Evolutionary conservation across 2,113 vertebrate genomes (phyloP).

Genomic region (Oxygymnocypris stewartii): DNA sequence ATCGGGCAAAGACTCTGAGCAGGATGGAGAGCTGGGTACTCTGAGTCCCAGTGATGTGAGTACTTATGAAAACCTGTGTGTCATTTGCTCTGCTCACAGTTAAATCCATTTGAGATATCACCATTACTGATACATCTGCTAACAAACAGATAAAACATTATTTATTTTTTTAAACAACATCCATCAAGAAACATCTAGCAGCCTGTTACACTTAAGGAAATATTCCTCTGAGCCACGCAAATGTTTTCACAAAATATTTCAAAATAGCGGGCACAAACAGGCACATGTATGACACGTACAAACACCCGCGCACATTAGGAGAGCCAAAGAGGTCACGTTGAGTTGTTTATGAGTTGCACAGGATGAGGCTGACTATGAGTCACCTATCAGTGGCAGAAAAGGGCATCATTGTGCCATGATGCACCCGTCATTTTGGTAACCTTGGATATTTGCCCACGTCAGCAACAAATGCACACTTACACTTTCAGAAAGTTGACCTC

Average conservation of each 20-base stretch:
- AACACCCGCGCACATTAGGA: not conserved
- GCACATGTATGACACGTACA: not conserved
- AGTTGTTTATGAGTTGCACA: conserved; percentile 28
- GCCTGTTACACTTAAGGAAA: not conserved
- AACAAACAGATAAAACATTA: not conserved
- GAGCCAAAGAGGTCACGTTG: conserved; percentile 10
- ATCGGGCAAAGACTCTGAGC: conserved; percentile 84
- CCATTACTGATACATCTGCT: not conserved
- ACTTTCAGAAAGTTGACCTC: not conserved
- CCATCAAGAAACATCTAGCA: not conserved
- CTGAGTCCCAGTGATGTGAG: conserved; percentile 93
- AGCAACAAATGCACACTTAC: conserved; percentile 17
- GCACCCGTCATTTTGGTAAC: conserved; percentile 30
- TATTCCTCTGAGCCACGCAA: not conserved
- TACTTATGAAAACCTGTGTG: conserved; percentile 44
- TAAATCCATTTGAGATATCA: too few relatives aligned
- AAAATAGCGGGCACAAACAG: not conserved
- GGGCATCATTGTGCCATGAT: conserved; percentile 22
- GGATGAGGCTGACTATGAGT: conserved; percentile 35
- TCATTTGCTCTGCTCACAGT: too few relatives aligned
- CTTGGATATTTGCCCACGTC: conserved; percentile 36
- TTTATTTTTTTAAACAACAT: not conserved
- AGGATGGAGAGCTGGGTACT: conserved; percentile 82
- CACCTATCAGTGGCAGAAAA: conserved; percentile 37
- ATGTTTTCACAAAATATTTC: not conserved